Percentiles rank a stretch among this genome's conserved stretches.
Evolutionary conservation across 1,140 invertebrate species (phyloP).

Genomic region (Ceratina japonica): DNA sequence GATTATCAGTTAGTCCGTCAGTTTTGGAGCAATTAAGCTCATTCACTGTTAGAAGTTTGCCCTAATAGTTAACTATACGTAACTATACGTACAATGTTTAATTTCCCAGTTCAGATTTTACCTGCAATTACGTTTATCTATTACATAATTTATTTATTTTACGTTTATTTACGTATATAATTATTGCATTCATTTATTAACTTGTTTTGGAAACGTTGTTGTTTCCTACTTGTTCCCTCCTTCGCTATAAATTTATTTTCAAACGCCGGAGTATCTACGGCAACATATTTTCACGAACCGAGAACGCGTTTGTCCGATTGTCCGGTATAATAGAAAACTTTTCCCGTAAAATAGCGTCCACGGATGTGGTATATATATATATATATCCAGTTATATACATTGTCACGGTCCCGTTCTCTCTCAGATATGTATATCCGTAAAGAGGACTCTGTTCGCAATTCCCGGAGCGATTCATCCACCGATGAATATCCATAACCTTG

Average conservation of each 20-base stretch:
- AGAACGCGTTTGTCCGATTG: constrained; percentile 17
- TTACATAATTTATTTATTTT: too few species aligned
- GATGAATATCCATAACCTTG: constrained; percentile 66
- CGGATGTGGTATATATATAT: not conserved
- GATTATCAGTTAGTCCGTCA: not conserved
- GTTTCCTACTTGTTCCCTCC: too few species aligned
- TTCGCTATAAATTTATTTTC: constrained; percentile 16
- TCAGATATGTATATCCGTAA: constrained; percentile 5
- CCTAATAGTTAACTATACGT: too few species aligned
- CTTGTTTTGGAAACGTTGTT: too few species aligned
- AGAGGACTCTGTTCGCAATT: constrained; percentile 20
- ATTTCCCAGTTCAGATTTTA: too few species aligned
- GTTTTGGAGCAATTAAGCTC: not conserved
- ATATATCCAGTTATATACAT: constrained; percentile 6
- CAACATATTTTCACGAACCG: constrained; percentile 25
- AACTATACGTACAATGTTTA: too few species aligned
- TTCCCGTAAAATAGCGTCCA: constrained; percentile 42
- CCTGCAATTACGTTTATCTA: too few species aligned
- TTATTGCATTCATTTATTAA: too few species aligned
- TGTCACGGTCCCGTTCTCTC: constrained; percentile 17
- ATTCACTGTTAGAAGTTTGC: not conserved
- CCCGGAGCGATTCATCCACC: constrained; percentile 46
- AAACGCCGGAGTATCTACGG: constrained; percentile 5
- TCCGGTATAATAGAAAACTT: constrained; percentile 46
- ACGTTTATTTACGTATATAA: too few species aligned